Evolutionary conservation across 2,113 vertebrate genomes (phyloP).

Genomic region (Echinops telfairi): DNA sequence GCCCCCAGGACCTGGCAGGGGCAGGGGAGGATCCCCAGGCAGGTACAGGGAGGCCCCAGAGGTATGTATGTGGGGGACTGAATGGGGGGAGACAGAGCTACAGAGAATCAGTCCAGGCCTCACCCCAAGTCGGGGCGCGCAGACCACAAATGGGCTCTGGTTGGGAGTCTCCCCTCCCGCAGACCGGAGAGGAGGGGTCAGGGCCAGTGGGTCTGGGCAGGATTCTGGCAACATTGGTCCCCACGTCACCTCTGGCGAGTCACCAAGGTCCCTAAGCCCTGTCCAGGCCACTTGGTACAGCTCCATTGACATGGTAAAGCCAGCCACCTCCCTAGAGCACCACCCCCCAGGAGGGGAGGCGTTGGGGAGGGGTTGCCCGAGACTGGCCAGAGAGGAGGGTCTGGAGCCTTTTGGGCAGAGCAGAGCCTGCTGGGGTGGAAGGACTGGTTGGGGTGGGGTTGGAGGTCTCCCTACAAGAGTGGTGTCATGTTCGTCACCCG

Average conservation of each 20-base stretch:
- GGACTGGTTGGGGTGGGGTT: no score
- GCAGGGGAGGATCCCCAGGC: background rate
- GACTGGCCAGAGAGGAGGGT: no score
- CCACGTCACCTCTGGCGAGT: background rate
- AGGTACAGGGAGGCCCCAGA: no score
- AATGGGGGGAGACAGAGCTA: no score
- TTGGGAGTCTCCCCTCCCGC: fast-evolving
- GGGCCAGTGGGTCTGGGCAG: background rate
- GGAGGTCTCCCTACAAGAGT: no score
- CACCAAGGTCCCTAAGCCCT: background rate
- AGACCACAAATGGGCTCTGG: fast-evolving
- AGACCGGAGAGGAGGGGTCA: fast-evolving
- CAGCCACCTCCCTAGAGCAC: fast-evolving
- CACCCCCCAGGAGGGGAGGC: no score
- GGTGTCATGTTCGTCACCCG: no score
- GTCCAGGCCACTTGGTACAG: fast-evolving
- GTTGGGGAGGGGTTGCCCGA: no score
- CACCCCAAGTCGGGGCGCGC: fast-evolving
- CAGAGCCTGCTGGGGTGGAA: no score
- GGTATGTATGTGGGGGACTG: no score
- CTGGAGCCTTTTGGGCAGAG: no score
- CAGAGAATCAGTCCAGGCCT: no score
- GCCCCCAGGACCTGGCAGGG: background rate
- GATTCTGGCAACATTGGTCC: background rate
- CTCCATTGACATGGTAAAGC: fast-evolving